Evolutionary conservation across 2,113 vertebrate species (phyloP).

Genomic region (Scomber japonicus): DNA sequence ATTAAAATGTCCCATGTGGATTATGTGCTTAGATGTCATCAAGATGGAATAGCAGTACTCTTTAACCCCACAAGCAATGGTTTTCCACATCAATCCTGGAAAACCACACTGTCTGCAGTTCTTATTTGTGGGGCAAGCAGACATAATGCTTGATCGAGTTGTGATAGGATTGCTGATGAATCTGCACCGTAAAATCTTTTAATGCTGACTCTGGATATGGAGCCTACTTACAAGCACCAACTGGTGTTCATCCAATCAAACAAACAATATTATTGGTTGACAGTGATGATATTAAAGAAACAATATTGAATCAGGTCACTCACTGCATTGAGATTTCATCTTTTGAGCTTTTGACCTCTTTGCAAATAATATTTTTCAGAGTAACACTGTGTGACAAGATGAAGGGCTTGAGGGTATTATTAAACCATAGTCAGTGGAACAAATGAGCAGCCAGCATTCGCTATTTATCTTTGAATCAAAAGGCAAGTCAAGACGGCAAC

Average conservation of each 20-base stretch:
- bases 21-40: conserved; percentile 50
- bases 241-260: conserved; percentile 49
- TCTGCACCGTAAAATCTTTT: conserved; percentile 56
- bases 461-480: conserved; percentile 61
- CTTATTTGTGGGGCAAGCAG: conserved; percentile 46
- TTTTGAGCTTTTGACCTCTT: conserved; percentile 42
- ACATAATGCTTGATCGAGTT: conserved; percentile 56
- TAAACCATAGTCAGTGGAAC: conserved; percentile 48
- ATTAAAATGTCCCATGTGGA: conserved; percentile 56
- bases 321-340: conserved; percentile 18
- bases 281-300: conserved; percentile 23
- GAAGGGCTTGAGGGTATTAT: conserved; percentile 38
- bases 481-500: not conserved
- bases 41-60: conserved; percentile 57
- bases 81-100: conserved; percentile 51
- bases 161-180: conserved; percentile 63
- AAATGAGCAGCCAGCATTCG: conserved; percentile 52
- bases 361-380: conserved; percentile 21
- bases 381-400: conserved; percentile 21
- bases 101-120: conserved; percentile 57
- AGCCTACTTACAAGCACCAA: conserved; percentile 37
- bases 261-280: conserved; percentile 35
- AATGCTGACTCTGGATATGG: conserved; percentile 36
- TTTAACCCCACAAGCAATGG: conserved; percentile 62
- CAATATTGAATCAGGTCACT: not conserved